phyloP scores from a whole-genome alignment of 2,113 vertebrate species.

The Psittacara wagleri region DNA sequence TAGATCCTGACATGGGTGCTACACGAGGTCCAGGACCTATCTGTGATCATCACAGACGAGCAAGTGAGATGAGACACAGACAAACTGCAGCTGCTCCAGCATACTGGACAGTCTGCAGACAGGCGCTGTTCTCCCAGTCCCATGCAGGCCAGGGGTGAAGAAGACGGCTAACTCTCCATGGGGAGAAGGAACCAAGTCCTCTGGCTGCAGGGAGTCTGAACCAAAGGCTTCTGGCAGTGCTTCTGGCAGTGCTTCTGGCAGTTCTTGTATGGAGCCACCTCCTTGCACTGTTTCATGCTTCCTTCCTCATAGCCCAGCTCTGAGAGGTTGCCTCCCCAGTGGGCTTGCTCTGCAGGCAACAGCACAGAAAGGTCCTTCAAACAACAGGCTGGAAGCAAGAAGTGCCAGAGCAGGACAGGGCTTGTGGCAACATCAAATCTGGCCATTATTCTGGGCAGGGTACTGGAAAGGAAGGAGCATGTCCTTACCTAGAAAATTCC shows the following conservation, averaged over 20 bases:
- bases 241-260: background rate
- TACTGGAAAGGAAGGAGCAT: background rate
- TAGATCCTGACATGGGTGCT: background rate
- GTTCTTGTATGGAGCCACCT: background rate
- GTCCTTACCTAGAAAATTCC: background rate
- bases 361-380: background rate
- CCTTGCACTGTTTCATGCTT: background rate
- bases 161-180: accelerated
- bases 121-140: background rate
- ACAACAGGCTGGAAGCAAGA: background rate
- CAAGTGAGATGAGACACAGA: background rate
- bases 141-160: background rate
- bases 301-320: background rate
- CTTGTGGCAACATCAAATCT: too few relatives aligned
- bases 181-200: background rate
- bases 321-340: background rate
- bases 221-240: background rate
- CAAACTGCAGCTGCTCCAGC: background rate
- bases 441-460: background rate
- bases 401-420: too few relatives aligned
- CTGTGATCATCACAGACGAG: background rate
- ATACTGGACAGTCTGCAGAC: background rate
- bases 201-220: background rate
- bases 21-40: too few relatives aligned
- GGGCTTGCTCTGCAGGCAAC: accelerated